Evolutionary conservation across 64 coral and sea anemone species (phyloP).

Genomic region (Exaiptasia diaphana): DNA sequence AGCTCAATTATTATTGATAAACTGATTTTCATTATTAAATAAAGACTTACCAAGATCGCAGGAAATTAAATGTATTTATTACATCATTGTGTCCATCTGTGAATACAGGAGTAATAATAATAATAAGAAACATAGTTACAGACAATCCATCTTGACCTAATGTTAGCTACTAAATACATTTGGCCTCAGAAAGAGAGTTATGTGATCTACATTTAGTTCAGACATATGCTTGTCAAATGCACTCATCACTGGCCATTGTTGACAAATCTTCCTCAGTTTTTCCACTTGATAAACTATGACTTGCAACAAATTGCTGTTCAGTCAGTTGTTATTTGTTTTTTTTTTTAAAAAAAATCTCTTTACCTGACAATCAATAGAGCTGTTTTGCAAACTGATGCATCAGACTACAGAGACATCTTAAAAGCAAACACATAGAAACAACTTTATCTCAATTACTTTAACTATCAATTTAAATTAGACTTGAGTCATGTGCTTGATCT

Average conservation of each 20-base stretch:
- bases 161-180: background rate
- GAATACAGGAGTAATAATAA: background rate
- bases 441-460: no score
- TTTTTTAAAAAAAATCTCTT: no score
- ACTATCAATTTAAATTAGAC: no score
- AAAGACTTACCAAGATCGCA: background rate
- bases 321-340: no score
- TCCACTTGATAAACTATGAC: no score
- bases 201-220: slow-evolving; percentile 13
- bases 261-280: no score
- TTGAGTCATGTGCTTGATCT: no score
- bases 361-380: no score
- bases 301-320: no score
- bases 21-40: background rate
- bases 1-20: background rate
- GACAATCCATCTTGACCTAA: background rate
- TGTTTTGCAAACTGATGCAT: no score
- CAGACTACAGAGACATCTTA: no score
- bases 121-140: background rate
- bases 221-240: slow-evolving; percentile 17
- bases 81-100: background rate
- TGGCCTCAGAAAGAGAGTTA: slow-evolving; percentile 40
- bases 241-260: slow-evolving; percentile 8
- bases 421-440: no score
- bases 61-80: background rate